Conservation (phyloP, 2,888 invertebrate genomes). For the Tridacna crocea region DNA sequence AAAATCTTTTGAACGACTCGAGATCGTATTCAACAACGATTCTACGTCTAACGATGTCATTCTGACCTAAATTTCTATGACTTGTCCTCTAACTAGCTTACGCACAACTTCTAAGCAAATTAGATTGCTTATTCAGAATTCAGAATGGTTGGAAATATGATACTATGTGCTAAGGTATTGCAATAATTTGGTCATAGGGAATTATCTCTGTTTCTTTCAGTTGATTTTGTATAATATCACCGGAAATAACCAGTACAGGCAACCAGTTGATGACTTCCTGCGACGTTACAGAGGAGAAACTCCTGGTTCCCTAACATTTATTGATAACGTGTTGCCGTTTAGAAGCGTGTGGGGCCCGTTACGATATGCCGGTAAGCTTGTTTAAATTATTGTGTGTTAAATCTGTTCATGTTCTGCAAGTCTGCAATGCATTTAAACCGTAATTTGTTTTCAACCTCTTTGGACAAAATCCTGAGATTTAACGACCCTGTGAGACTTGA, state of each 20-base stretch:
- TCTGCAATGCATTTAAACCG: neutral
- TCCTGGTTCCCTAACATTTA: conserved; percentile 52
- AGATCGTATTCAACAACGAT: too few species aligned
- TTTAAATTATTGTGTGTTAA: neutral
- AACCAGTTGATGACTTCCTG: conserved; percentile 21
- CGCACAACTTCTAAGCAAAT: too few species aligned
- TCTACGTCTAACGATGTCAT: too few species aligned
- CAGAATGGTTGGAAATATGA: too few species aligned
- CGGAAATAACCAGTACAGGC: conserved; percentile 16
- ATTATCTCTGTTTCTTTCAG: conserved; percentile 7
- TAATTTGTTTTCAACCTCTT: neutral
- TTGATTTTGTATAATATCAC: conserved; percentile 35
- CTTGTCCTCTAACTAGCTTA: too few species aligned
- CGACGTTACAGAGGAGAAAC: conserved; percentile 25
- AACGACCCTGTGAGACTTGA: too few species aligned
- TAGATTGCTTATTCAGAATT: too few species aligned
- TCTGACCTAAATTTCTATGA: too few species aligned
- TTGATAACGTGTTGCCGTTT: conserved; percentile 76
- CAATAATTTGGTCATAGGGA: too few species aligned
- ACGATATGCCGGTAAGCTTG: conserved; percentile 69
- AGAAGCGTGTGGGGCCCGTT: conserved; percentile 74
- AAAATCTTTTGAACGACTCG: too few species aligned
- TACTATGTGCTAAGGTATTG: too few species aligned
- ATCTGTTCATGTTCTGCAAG: neutral
- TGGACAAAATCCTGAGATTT: too few species aligned